Evolutionary conservation across 2,113 vertebrate species (phyloP), one percentile per base, ranked within the genome.

Genomic region (Mugil cephalus): DNA sequence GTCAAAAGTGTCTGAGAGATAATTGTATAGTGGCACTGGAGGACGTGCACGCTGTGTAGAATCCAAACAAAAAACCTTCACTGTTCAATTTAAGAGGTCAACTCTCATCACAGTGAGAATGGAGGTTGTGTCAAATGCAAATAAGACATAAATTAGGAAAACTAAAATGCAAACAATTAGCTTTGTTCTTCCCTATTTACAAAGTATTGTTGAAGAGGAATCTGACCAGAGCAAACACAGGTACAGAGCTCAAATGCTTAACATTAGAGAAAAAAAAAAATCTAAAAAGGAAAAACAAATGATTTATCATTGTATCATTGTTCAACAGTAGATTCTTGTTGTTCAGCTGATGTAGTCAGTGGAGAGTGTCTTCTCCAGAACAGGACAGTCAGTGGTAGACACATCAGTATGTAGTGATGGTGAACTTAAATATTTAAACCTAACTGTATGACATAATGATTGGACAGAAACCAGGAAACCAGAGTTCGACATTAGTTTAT

Each of bases 161-260:
- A 63, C 43, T 47, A 8, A 53, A 78, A 87, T 45, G 47, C 72
- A 50, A 67, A 73, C 40, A 65, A 39, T 39, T 18, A 64, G 56
- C 15, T 68, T 85, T 61, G 60, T 83, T 80, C 68, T 58, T 77
- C 56, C 50, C 46, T 67, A 84, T 85, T 85, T 83, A 89, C 83
- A 85, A 80, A 78, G 54, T 36, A 24, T 62, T 48, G 74, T 4
- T 80, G 64, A 83, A 61, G 36, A 76, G 42, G 47, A 83, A 42
- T 54, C 30, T 15, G 39, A 74, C 36, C 50, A 76, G 61, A 79
- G 63, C 10, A 69, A 48, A 46, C 43, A 72, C 19, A 63, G 24
- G 24, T 30, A 3, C 24, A 30, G 24, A 30, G 24, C 35, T 30
- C 39, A 52, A 58, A 64, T 64, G 54, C 43, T 2, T 45, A 79